Percentiles rank a stretch among this genome's conserved stretches.
phyloP scores from a whole-genome alignment of 2,113 vertebrate genomes.

The Cavia aperea region DNA sequence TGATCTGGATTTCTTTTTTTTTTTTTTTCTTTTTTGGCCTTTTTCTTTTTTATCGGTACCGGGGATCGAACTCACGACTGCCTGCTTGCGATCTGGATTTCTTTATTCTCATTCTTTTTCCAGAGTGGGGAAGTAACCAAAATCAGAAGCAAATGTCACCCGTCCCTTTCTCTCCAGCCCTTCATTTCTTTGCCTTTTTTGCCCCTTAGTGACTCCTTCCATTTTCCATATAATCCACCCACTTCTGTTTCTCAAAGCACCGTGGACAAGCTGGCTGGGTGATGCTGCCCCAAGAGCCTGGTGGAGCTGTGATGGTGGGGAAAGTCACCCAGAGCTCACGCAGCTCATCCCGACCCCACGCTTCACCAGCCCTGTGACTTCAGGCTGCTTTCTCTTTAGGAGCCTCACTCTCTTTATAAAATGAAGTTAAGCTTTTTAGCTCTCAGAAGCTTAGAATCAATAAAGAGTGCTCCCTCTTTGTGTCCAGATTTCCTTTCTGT shows the following conservation, averaged over 20 bases:
- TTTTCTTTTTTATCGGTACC: too few relatives aligned
- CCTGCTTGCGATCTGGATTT: too few relatives aligned
- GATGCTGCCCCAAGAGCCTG: background rate
- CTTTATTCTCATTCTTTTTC: background rate
- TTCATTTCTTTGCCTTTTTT: background rate
- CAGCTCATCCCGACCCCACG: background rate
- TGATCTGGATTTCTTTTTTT: background rate
- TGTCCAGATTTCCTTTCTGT: background rate
- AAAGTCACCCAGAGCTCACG: background rate
- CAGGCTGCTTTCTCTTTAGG: background rate
- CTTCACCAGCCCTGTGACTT: background rate
- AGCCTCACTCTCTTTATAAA: background rate
- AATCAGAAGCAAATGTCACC: background rate
- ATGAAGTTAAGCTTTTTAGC: background rate
- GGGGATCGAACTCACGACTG: too few relatives aligned
- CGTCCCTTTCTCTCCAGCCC: background rate
- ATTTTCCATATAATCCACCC: background rate
- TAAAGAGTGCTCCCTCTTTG: background rate
- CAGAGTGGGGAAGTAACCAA: background rate
- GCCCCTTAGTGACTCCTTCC: background rate
- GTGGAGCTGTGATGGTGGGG: background rate
- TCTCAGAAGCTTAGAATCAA: background rate
- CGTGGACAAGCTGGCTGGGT: background rate
- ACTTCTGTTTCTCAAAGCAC: background rate
- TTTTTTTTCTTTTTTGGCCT: too few relatives aligned